A percentile compares a stretch with the other conserved stretches of the same genome.
These are phyloP conservation scores for Diploptera punctata DNA, from an alignment of 2,888 invertebrate genomes.

Conservation along the genomic window DNA sequence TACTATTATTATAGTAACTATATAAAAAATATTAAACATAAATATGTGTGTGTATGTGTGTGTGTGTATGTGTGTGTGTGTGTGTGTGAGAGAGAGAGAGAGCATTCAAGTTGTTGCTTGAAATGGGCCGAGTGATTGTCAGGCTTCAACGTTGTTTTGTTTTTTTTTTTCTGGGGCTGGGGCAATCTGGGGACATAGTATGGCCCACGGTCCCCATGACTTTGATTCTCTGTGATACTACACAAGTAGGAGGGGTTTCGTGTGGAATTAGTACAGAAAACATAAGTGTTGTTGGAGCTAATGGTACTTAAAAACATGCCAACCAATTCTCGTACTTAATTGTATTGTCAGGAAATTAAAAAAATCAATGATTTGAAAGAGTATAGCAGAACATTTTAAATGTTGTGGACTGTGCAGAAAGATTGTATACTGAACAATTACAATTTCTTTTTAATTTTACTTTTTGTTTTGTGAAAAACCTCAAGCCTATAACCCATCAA, in stretches of 20 bases:
- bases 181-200: slow-evolving; percentile 40
- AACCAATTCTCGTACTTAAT: slow-evolving; percentile 19
- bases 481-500: slow-evolving; percentile 16
- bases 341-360: slow-evolving; percentile 23
- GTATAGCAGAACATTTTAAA: slow-evolving; percentile 29
- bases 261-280: slow-evolving; percentile 21
- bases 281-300: slow-evolving; percentile 19
- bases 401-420: slow-evolving; percentile 30
- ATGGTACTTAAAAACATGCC: background rate
- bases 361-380: slow-evolving; percentile 4
- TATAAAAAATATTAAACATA: slow-evolving; percentile 31
- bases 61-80: slow-evolving; percentile 31
- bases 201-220: slow-evolving; percentile 29
- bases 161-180: slow-evolving; percentile 37
- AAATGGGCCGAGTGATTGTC: slow-evolving; percentile 23
- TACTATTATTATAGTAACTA: slow-evolving; percentile 25
- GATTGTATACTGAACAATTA: slow-evolving; percentile 25
- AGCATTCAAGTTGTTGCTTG: slow-evolving; percentile 32
- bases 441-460: too few relatives aligned
- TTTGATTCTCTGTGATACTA: slow-evolving; percentile 46
- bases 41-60: slow-evolving; percentile 30
- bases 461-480: slow-evolving; percentile 4
- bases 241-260: slow-evolving; percentile 41
- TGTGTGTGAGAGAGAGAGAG: slow-evolving; percentile 27
- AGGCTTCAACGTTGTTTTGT: slow-evolving; percentile 26